Evolutionary conservation across 1,140 invertebrate species (phyloP), one percentile per base, ranked within the genome.

Genomic region (Penaeus vannamei): DNA sequence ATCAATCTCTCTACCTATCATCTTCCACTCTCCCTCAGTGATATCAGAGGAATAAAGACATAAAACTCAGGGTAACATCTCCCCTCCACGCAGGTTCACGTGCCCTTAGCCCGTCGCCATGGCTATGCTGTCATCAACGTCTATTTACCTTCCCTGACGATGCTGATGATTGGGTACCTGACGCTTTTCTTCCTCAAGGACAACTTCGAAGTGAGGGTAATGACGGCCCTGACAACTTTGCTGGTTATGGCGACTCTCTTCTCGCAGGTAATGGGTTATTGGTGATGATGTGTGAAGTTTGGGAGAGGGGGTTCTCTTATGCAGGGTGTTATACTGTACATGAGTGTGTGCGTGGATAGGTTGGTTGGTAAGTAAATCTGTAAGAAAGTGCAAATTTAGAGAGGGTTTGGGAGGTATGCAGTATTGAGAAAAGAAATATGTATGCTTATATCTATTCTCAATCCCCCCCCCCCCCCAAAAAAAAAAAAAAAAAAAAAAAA

Each of bases 141-240:
- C 26, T 86, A 86, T 19, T 59, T 86, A 10, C 85, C 85, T 14
- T 86, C 85, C 2, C 72, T 86, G 72, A 86, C 80, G 72, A 86
- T 86, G 85, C 53, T 77, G 59, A 80, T 79, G 29, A 77, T 80
- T 53, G 85, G 85, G 2, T 86, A 86, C 85, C 72, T 86, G 20
- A 86, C 72, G 22, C 85, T 86, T 60, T 86, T 86, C 85, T 86
- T 86, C 85, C 72, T 86, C 59, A 86, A 77, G n/a, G 46, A 86
- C 53, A 86, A 86, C 72, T 86, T 86, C 72, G 85, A 86, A 36
- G 72, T 79, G 36, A 53, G 72, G 14, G 72, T 86, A 3, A 86
- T 86, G 85, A 86, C 85, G n/a, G 60, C 85, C 2, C 85, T 86
- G 19, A 86, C 85, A 19, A 61, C 85, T 20, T 76, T 86, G 1